Evolutionary conservation across 2,888 invertebrate species (phyloP).

Genomic region (Cryptops parisi): DNA sequence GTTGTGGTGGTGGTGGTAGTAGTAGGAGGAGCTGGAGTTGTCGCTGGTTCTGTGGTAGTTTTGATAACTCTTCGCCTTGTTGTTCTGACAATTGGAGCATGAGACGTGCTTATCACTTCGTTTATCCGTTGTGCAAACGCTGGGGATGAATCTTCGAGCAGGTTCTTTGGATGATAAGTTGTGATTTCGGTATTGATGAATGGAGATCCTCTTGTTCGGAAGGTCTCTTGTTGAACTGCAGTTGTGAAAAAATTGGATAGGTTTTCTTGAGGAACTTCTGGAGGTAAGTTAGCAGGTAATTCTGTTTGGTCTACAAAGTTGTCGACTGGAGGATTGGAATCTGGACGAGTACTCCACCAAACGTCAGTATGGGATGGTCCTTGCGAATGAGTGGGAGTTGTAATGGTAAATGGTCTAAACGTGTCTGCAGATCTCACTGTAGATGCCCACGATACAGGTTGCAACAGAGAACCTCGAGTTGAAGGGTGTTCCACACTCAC

Average conservation of each 20-base stretch:
- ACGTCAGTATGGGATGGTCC: not conserved
- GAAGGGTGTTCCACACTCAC: not conserved
- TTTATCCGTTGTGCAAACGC: not conserved
- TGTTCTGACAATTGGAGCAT: not conserved
- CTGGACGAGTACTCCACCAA: not conserved
- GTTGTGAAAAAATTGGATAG: not conserved
- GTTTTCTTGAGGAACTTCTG: not conserved
- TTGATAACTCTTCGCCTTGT: slow-evolving; percentile 1
- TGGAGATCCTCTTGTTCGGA: too few species aligned
- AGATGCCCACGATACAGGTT: not conserved
- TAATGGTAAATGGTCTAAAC: too few species aligned
- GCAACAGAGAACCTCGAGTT: not conserved
- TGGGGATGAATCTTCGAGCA: not conserved
- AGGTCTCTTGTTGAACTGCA: not conserved
- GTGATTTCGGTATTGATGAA: not conserved
- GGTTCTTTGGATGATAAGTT: slow-evolving; percentile 6
- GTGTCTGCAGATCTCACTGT: too few species aligned
- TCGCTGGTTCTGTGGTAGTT: slow-evolving; percentile 9
- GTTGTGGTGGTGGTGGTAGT: slow-evolving; percentile 5
- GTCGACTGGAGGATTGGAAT: not conserved
- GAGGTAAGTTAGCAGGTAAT: not conserved
- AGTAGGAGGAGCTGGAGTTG: not conserved
- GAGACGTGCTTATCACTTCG: not conserved
- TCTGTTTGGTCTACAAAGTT: not conserved
- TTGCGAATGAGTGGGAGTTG: not conserved